Evolutionary conservation across 2,113 vertebrate genomes (phyloP).

Genomic region (Pterophyllum scalare): DNA sequence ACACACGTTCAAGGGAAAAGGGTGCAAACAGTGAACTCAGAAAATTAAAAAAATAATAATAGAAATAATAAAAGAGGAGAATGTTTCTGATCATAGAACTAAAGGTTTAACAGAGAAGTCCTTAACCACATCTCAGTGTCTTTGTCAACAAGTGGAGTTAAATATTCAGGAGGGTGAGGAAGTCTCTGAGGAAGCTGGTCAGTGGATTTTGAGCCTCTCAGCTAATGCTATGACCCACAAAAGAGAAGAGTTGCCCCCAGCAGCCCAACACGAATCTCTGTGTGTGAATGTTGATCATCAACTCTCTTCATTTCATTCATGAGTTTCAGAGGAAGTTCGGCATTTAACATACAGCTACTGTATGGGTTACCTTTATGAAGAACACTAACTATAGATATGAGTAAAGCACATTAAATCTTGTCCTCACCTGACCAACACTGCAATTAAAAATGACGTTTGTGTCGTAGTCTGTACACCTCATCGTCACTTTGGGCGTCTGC

Average conservation of each 20-base stretch:
- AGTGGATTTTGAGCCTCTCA: neutral
- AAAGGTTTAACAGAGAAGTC: rapidly evolving
- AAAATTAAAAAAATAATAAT: too few relatives aligned
- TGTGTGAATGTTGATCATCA: neutral
- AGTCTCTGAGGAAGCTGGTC: neutral
- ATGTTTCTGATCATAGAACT: rapidly evolving
- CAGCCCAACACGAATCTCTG: too few relatives aligned
- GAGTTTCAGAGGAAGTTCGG: neutral
- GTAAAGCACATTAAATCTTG: neutral
- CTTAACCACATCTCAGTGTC: neutral
- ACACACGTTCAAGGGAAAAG: too few relatives aligned
- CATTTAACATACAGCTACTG: neutral
- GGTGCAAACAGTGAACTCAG: too few relatives aligned
- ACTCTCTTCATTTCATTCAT: neutral
- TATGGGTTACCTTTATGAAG: too few relatives aligned
- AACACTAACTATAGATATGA: too few relatives aligned
- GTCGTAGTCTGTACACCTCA: rapidly evolving
- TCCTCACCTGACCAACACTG: neutral
- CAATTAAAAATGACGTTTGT: neutral
- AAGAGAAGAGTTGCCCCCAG: neutral
- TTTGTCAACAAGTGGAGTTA: neutral
- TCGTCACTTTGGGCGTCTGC: rapidly evolving
- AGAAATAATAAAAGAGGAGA: too few relatives aligned
- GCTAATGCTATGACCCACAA: neutral
- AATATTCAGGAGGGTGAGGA: neutral